Percentiles rank a stretch among this genome's conserved stretches.
Evolutionary conservation across 1,140 invertebrate species (phyloP).

Genomic region (Cydia splendana): DNA sequence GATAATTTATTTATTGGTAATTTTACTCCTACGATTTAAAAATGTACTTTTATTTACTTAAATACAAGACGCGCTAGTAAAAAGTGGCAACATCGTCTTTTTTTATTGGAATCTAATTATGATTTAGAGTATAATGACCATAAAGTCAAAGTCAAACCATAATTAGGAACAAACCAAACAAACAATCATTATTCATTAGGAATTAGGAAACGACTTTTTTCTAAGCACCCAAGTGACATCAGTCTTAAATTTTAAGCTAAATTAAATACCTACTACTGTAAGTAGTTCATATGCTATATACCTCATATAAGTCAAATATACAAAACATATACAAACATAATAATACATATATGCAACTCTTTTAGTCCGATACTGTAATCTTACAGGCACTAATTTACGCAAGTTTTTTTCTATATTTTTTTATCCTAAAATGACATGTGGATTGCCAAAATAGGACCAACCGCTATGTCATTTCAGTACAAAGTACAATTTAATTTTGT

Average conservation of each 20-base stretch:
- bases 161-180: background rate
- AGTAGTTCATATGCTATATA: background rate
- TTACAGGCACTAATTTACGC: background rate
- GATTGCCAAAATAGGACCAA: too few relatives aligned
- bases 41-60: too few relatives aligned
- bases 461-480: too few relatives aligned
- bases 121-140: background rate
- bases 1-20: too few relatives aligned
- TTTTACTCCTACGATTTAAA: too few relatives aligned
- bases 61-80: too few relatives aligned
- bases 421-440: too few relatives aligned
- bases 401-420: background rate
- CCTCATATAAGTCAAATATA: background rate
- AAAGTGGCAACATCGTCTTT: too few relatives aligned
- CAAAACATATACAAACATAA: background rate
- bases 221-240: constrained; percentile 54
- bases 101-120: too few relatives aligned
- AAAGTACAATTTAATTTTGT: too few relatives aligned
- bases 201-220: constrained; percentile 25
- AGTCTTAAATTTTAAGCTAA: constrained; percentile 52
- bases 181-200: constrained; percentile 19
- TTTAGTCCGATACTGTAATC: background rate
- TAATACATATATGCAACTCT: background rate
- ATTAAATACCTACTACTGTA: constrained; percentile 1
- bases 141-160: background rate